Evolutionary conservation across 1,140 invertebrate species (phyloP).

Genomic region (Drosophila kohkoa): DNA sequence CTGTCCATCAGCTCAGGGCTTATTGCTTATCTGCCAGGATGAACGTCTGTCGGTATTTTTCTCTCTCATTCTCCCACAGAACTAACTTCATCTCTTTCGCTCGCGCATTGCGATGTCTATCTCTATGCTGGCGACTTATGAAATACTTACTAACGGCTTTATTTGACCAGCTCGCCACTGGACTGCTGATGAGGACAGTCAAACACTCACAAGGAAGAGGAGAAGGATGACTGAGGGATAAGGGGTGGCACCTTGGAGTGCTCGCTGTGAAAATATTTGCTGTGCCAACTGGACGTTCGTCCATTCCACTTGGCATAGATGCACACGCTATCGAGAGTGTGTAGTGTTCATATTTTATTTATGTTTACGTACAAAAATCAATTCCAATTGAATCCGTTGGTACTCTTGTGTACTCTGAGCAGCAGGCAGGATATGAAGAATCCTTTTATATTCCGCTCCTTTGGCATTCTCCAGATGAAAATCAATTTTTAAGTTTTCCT

Average conservation of each 20-base stretch:
- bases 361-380: conserved; percentile 80
- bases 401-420: neutral
- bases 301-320: conserved; percentile 1
- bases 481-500: conserved; percentile 79
- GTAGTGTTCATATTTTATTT: conserved; percentile 79
- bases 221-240: neutral
- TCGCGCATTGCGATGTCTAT: conserved; percentile 19
- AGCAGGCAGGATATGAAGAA: conserved; percentile 60
- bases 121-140: conserved; percentile 65
- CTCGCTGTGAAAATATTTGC: conserved; percentile 72
- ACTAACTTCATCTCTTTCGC: conserved; percentile 2
- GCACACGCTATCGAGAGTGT: conserved; percentile 25
- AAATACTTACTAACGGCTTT: conserved; percentile 82
- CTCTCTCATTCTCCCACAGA: conserved; percentile 33
- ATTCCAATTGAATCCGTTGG: conserved; percentile 66
- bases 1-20: conserved; percentile 76
- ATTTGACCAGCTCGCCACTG: conserved; percentile 73
- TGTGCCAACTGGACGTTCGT: conserved; percentile 36
- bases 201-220: conserved; percentile 1
- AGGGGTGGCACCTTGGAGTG: conserved; percentile 29
- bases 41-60: conserved; percentile 15
- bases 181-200: conserved; percentile 70
- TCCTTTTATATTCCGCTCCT: conserved; percentile 68
- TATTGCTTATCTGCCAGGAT: conserved; percentile 71
- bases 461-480: conserved; percentile 66